These are phyloP conservation scores for Etia nguti DNA, from an alignment of 2,113 vertebrate species.

Conservation along the genomic window DNA sequence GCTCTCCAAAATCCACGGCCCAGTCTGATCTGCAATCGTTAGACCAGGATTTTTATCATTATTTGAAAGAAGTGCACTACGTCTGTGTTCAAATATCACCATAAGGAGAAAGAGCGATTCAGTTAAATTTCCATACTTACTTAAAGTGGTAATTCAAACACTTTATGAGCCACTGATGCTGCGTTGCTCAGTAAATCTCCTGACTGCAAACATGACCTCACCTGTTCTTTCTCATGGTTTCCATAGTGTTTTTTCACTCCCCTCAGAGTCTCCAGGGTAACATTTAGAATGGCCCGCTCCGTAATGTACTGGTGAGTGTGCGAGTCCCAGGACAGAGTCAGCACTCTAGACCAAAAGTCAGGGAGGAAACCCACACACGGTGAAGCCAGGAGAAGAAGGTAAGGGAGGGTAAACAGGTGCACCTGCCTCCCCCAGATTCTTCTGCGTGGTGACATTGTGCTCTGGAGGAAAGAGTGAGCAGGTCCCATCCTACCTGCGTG, in stretches of 20 bases:
- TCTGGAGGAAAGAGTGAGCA: not conserved
- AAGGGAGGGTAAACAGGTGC: slow-evolving; percentile 13
- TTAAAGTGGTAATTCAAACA: not conserved
- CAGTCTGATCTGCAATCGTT: slow-evolving; percentile 57
- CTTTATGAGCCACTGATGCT: not conserved
- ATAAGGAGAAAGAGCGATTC: not conserved
- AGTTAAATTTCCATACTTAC: not conserved
- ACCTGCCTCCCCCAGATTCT: not conserved
- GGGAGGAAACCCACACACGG: slow-evolving; percentile 77
- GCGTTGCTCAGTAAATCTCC: not conserved
- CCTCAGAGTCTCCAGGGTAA: slow-evolving; percentile 71
- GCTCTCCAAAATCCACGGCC: slow-evolving; percentile 77
- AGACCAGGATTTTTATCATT: not conserved
- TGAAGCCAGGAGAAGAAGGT: slow-evolving; percentile 45
- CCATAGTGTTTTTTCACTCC: not conserved
- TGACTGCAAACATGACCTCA: not conserved
- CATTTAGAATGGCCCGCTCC: slow-evolving; percentile 73
- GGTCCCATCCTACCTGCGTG: slow-evolving; percentile 1
- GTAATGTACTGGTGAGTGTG: slow-evolving; percentile 84
- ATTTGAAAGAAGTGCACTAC: not conserved
- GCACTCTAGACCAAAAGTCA: slow-evolving; percentile 79
- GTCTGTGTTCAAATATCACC: not conserved
- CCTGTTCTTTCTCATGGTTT: slow-evolving; percentile 23
- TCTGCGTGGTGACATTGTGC: slow-evolving; percentile 7
- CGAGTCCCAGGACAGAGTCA: slow-evolving; percentile 77